Conservation (phyloP, 2,888 invertebrate genomes). For the Lasioglossum villosulum region DNA sequence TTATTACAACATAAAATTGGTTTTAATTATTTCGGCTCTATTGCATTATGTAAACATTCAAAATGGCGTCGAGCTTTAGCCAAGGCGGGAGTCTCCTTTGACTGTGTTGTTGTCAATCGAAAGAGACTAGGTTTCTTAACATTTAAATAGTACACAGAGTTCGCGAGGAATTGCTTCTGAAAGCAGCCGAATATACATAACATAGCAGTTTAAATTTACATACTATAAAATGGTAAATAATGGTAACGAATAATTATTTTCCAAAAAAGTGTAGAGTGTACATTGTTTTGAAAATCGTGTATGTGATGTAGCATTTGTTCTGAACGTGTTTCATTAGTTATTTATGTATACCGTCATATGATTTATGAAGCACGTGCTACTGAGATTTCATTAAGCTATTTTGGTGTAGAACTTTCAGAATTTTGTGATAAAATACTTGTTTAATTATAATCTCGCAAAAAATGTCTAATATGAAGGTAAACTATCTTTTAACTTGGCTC, state of each 20-base stretch:
- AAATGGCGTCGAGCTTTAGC: not conserved
- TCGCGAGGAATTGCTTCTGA: not conserved
- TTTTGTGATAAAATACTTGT: constrained; percentile 27
- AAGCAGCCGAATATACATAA: constrained; percentile 5
- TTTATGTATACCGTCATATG: constrained; percentile 26
- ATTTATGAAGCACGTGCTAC: constrained; percentile 40
- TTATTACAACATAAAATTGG: not conserved
- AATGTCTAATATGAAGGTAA: constrained; percentile 83
- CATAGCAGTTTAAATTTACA: not conserved
- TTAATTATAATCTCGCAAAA: constrained; percentile 22
- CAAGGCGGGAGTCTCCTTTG: constrained; percentile 34
- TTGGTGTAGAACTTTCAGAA: not conserved
- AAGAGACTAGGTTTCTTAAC: constrained; percentile 29
- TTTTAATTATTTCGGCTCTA: not conserved
- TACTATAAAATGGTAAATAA: constrained; percentile 16
- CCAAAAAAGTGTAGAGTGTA: constrained; percentile 21
- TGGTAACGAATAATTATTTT: constrained; percentile 36
- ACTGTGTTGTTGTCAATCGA: constrained; percentile 32
- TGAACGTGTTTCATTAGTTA: constrained; percentile 22
- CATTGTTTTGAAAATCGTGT: constrained; percentile 52
- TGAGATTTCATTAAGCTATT: constrained; percentile 8
- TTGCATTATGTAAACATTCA: not conserved
- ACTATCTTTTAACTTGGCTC: constrained; percentile 38
- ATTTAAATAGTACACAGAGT: constrained; percentile 18
- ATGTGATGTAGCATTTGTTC: constrained; percentile 51